phyloP scores from a whole-genome alignment of 2,888 invertebrate species.

The Halocaridina rubra region DNA sequence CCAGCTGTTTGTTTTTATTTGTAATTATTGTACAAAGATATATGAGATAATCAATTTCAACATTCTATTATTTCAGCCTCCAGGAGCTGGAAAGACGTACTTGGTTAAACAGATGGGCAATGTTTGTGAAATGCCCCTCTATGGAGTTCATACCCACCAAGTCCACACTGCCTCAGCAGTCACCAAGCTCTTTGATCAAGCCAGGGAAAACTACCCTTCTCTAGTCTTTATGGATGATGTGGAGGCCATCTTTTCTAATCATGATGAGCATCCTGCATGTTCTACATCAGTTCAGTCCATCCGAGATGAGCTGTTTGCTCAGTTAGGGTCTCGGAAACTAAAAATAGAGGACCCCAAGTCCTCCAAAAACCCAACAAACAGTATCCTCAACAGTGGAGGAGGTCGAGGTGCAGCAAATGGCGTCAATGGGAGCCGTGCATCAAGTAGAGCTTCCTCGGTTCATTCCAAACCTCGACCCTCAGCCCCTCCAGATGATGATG shows the following conservation, averaged over 20 bases:
- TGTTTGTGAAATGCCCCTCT: slow-evolving; percentile 63
- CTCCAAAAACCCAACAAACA: slow-evolving; percentile 44
- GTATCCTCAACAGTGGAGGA: background rate
- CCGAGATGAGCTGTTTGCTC: slow-evolving; percentile 54
- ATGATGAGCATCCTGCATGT: slow-evolving; percentile 37
- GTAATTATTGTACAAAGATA: background rate
- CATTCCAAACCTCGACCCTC: slow-evolving; percentile 28
- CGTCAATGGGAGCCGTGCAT: slow-evolving; percentile 27
- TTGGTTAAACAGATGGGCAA: slow-evolving; percentile 64
- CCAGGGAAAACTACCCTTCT: slow-evolving; percentile 58
- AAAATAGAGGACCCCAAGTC: slow-evolving; percentile 61
- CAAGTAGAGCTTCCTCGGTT: slow-evolving; percentile 33
- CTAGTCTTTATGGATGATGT: slow-evolving; percentile 61
- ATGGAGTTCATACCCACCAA: slow-evolving; percentile 62
- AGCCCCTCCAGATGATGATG: slow-evolving; percentile 44
- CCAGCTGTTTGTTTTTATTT: background rate
- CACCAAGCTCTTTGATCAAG: slow-evolving; percentile 58
- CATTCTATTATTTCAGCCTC: slow-evolving; percentile 43
- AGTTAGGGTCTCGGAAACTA: slow-evolving; percentile 60
- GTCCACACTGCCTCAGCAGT: slow-evolving; percentile 43
- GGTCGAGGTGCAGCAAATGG: background rate
- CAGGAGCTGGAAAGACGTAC: slow-evolving; percentile 63
- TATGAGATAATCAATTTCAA: no score
- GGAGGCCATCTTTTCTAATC: slow-evolving; percentile 58
- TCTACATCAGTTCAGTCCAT: slow-evolving; percentile 23